These are phyloP conservation scores for Falco peregrinus DNA, from an alignment of 2,797 vertebrate species.

Conservation along the genomic window DNA sequence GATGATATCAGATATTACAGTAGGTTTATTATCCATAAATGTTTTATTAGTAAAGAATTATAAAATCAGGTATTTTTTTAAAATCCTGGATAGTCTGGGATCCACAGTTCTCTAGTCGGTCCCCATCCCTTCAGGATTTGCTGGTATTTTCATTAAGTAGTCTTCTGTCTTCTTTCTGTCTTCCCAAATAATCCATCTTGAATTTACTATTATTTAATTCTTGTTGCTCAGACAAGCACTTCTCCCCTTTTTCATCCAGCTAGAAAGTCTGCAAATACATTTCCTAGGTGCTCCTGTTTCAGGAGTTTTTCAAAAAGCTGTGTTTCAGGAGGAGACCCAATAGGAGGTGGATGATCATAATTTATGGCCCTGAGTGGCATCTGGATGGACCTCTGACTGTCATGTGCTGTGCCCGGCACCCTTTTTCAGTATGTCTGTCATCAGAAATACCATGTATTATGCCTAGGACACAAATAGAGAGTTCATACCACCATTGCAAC, in stretches of 20 bases:
- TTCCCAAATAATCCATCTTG: not conserved
- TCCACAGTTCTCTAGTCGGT: not conserved
- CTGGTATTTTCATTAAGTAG: not conserved
- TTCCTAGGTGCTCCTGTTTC: not conserved
- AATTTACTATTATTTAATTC: not conserved
- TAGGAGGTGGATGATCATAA: not conserved
- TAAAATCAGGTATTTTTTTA: not conserved
- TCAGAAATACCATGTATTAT: not conserved
- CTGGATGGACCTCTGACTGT: not conserved
- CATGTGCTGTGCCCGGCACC: not conserved
- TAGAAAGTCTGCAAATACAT: not conserved
- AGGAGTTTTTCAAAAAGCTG: not conserved
- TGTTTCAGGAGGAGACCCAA: not conserved
- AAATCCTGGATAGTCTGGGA: not conserved
- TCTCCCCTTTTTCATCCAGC: not conserved
- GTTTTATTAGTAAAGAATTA: not conserved
- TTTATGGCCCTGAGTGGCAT: not conserved
- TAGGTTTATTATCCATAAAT: not conserved
- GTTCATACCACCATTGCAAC: not conserved
- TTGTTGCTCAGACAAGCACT: not conserved
- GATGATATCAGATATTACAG: not conserved
- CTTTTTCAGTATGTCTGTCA: not conserved
- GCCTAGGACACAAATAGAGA: not conserved
- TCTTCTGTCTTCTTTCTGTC: not conserved
- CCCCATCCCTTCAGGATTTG: not conserved